Base-by-base conservation (phyloP, 2,888 invertebrate genomes). In the Magallana nippona region DNA sequence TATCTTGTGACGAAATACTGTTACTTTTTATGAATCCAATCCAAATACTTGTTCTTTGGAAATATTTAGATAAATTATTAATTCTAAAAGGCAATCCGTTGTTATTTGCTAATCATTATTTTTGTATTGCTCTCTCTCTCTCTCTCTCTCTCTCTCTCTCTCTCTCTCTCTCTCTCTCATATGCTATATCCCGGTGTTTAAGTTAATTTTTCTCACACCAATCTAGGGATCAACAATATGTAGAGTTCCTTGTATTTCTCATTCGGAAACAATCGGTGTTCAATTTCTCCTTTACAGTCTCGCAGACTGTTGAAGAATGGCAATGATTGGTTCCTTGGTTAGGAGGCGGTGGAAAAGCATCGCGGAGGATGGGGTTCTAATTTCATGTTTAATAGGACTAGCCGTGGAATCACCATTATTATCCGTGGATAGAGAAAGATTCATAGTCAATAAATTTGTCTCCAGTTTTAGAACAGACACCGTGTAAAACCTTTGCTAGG, bases 331-430 rank as follows among this genome's bases (percentile, higher is more conserved):
- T 71, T 27, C 71, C 8, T 27, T 15, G 71, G 22, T 0, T 10
- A 71, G 32, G 71, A 71, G 71, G 71, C 71, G 71, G 22, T 71
- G 71, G 71, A 22, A 71, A 71, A 71, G 32, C 13, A 27, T 71
- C 71, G 71, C 71, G 27, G 19, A 15, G 71, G 71, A 32, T 27
- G 27, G 15, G 71, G 22, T 71, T 71, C 71, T 71, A 15, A 71
- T 71, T 71, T 71, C 71, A 27, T 15, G 71, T 71, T 71, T 71
- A 71, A 71, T 71, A 71, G 71, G 71, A 27, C 27, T 32, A 71
- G 13, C 22, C 71, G 3, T 71, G 71, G 71, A 71, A 71, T 71
- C 22, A 22, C 71, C 27, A 15, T 71, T 71, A 71, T 71, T 71
- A 27, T 27, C 27, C 71, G 71, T 32, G 32, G 71, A 71, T 71